A percentile compares a stretch with the other conserved stretches of the same genome.
Evolutionary conservation across 2,888 invertebrate species (phyloP).

Genomic region (Andrena camellia): DNA sequence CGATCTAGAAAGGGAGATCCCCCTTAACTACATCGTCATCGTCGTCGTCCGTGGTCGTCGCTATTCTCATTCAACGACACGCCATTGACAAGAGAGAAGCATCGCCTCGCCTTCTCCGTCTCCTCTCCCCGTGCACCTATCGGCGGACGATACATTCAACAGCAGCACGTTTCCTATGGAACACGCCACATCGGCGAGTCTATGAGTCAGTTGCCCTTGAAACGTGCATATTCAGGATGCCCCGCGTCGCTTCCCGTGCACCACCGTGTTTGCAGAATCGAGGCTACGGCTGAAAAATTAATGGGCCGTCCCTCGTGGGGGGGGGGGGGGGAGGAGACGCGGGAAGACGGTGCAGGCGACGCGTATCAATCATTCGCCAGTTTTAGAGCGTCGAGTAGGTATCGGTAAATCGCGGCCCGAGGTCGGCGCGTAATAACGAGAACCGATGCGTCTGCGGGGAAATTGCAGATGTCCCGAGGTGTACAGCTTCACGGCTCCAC

Average conservation of each 20-base stretch:
- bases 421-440: slow-evolving; percentile 22
- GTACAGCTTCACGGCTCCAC: slow-evolving; percentile 40
- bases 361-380: background rate
- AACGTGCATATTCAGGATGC: slow-evolving; percentile 74
- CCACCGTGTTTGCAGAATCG: slow-evolving; percentile 46
- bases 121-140: slow-evolving; percentile 16
- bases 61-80: slow-evolving; percentile 40
- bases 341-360: background rate
- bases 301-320: background rate
- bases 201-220: slow-evolving; percentile 81
- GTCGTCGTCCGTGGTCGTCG: slow-evolving; percentile 42
- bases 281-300: slow-evolving; percentile 51
- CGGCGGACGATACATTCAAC: slow-evolving; percentile 74
- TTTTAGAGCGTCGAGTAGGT: slow-evolving; percentile 19
- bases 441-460: slow-evolving; percentile 13
- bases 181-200: slow-evolving; percentile 68
- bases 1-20: slow-evolving; percentile 62
- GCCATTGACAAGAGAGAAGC: slow-evolving; percentile 44
- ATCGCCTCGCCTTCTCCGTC: slow-evolving; percentile 26
- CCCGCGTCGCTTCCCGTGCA: slow-evolving; percentile 43
- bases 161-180: slow-evolving; percentile 77
- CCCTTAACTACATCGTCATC: slow-evolving; percentile 58
- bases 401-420: slow-evolving; percentile 1
- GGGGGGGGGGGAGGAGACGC: background rate
- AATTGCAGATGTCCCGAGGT: slow-evolving; percentile 57